Conservation (phyloP, 2,797 vertebrate genomes). For the Neosilurus hyrtlii region DNA sequence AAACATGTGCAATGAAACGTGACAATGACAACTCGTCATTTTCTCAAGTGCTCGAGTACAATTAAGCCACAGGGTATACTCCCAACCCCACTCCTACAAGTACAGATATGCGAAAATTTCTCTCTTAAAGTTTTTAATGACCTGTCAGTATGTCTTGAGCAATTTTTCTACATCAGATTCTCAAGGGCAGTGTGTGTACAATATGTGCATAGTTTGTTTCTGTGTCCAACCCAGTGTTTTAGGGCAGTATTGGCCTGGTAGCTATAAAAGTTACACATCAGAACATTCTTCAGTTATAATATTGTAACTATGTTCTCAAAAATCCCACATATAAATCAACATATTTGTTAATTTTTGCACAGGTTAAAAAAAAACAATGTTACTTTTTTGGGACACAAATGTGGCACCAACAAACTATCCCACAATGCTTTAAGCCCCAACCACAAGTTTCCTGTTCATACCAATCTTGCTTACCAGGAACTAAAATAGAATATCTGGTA, state of each 20-base stretch:
- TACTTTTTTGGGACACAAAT: background rate
- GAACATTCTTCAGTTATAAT: background rate
- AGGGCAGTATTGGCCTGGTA: background rate
- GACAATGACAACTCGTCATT: too few relatives aligned
- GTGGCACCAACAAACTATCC: background rate
- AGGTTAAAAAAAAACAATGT: background rate
- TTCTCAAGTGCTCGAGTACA: too few relatives aligned
- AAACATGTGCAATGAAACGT: too few relatives aligned
- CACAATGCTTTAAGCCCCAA: background rate
- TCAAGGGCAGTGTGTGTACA: background rate
- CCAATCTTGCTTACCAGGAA: background rate
- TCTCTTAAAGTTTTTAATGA: too few relatives aligned
- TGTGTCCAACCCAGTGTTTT: background rate
- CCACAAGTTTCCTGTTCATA: background rate
- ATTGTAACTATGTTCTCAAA: background rate
- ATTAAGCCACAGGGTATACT: too few relatives aligned
- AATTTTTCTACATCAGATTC: background rate
- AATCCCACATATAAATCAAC: background rate
- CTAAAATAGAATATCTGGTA: background rate
- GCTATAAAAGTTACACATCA: background rate
- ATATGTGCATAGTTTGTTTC: background rate
- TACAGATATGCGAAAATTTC: too few relatives aligned
- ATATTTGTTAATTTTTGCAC: background rate
- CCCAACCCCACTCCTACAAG: too few relatives aligned
- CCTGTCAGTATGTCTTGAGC: too few relatives aligned